Base-by-base conservation (phyloP, 2,888 invertebrate genomes). In the Carcina quercana region DNA sequence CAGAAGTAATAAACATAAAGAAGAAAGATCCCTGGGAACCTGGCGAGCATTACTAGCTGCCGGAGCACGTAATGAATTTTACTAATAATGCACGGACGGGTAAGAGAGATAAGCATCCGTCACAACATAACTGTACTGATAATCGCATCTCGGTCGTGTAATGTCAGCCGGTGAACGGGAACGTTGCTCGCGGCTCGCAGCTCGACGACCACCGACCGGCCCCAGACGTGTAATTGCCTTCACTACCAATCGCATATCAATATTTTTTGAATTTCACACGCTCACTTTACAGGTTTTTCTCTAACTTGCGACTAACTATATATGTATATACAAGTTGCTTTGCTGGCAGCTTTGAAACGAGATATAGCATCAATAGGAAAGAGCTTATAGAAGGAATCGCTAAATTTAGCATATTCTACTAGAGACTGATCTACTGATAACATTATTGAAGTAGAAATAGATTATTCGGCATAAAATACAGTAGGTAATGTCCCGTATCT, bases 101-200 rank as follows among this genome's bases (percentile, higher is more conserved):
- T 60, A 59, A 45, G 49, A n/a, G 50, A 68, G 72, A 71, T 71
- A 71, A 69, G 58, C 59, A 58, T 56, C 66, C 66, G 71, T 73
- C 74, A 74, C 68, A 73, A 69, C 67, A 69, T 72, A 76, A 73
- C 72, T 66, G 76, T 70, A 71, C 66, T 74, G 63, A 64, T 71
- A 73, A 75, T 70, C 69, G 64, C 71, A 73, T 74, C 73, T 70
- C 57, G 60, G 58, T 61, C 59, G 63, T 62, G 63, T 66, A 67
- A 66, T 67, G 66, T 59, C 67, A 65, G 55, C 50, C 58, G 50
- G 54, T 52, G 53, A 53, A 57, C 27, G 60, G 73, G 66, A 68
- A 73, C 75, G 50, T 44, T 30, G 48, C 63, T 60, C 53, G 52
- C 46, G 59, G 68, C n/a, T n/a, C n/a, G n/a, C n/a, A n/a, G n/a